Base-by-base conservation (phyloP, 2,797 vertebrate genomes). In the Paratrypauchen microcephalus region DNA sequence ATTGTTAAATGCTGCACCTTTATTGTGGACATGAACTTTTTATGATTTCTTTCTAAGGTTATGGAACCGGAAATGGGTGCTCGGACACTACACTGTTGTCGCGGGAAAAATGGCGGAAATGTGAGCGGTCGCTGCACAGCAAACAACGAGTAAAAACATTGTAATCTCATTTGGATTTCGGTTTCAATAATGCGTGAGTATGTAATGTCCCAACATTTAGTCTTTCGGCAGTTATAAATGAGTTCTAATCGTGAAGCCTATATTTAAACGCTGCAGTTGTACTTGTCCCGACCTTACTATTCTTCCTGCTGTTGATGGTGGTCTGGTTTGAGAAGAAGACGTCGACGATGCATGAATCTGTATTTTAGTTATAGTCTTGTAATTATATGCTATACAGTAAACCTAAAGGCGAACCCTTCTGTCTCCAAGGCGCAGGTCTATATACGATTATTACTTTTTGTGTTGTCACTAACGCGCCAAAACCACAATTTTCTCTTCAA, bases 91-190 rank as follows among this genome's bases (percentile, higher is more conserved):
- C 70, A 26, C 55, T 19, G 19, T n/a, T 76, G 39, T 81, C 84
- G 87, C 87, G 84, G 77, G 89, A 88, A 91, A 89, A 83, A 91
- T 90, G 90, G 89, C 75, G 86, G 87, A 89, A 77, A 76, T 24
- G 66, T 83, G 75, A 28, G n/a, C 32, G 11, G 21, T 54, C 41
- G 62, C 23, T 24, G 47, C 67, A 57, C 61, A 41, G 61, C 5
- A 62, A 66, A 1, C 61, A 57, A 50, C 59, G n/a, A 24, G 24
- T 56, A 50, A 66, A 71, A 79, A 74, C 58, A 62, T 63, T 13
- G 0, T 72, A 65, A 80, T 12, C 36, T 9, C 19, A 41, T 0
- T 15, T 18, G 11, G 1, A 36, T 36, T 36, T 36, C 2, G 28
- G 32, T 36, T 32, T n/a, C 15, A 36, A 21, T 8, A 12, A 58